Evolutionary conservation across 2,797 vertebrate genomes (phyloP).

Genomic region (Liasis olivaceus): DNA sequence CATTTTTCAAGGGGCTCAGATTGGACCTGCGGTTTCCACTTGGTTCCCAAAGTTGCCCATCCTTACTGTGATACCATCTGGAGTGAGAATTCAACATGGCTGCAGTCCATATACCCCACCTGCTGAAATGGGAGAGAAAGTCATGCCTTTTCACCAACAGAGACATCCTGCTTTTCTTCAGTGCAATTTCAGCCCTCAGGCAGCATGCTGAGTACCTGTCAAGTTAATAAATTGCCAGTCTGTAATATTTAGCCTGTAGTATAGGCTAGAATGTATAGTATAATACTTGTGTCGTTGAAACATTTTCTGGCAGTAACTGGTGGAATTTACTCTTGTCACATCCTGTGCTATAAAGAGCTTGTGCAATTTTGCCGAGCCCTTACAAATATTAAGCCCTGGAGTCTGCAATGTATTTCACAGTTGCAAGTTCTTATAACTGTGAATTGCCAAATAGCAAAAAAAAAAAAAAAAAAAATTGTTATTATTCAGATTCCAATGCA

Average conservation of each 20-base stretch:
- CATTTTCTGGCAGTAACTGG: slow-evolving; percentile 17
- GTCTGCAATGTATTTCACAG: slow-evolving; percentile 3
- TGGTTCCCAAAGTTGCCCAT: neutral
- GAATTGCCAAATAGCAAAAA: neutral
- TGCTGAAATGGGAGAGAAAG: neutral
- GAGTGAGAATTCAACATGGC: neutral
- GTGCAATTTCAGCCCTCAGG: slow-evolving; percentile 17
- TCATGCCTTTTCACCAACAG: neutral
- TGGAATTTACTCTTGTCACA: slow-evolving; percentile 29
- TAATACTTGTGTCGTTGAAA: slow-evolving; percentile 1
- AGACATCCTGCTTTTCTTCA: neutral
- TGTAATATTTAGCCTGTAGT: slow-evolving; percentile 20
- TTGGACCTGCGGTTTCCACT: neutral
- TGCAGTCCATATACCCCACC: neutral
- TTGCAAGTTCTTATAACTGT: slow-evolving; percentile 3
- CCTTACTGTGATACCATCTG: neutral
- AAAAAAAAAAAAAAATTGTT: slow-evolving; percentile 2
- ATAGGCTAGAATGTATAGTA: slow-evolving; percentile 21
- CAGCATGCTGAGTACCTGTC: neutral
- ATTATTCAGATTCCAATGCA: neutral
- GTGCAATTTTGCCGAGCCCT: slow-evolving; percentile 11
- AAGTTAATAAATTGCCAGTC: slow-evolving; percentile 30
- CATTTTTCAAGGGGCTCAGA: neutral
- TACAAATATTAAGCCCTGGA: slow-evolving; percentile 1
- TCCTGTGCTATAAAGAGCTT: slow-evolving; percentile 1